A percentile compares a stretch with the other conserved stretches of the same genome.
Evolutionary conservation across 1,140 invertebrate genomes (phyloP).

Genomic region (Globodera ellingtonae): DNA sequence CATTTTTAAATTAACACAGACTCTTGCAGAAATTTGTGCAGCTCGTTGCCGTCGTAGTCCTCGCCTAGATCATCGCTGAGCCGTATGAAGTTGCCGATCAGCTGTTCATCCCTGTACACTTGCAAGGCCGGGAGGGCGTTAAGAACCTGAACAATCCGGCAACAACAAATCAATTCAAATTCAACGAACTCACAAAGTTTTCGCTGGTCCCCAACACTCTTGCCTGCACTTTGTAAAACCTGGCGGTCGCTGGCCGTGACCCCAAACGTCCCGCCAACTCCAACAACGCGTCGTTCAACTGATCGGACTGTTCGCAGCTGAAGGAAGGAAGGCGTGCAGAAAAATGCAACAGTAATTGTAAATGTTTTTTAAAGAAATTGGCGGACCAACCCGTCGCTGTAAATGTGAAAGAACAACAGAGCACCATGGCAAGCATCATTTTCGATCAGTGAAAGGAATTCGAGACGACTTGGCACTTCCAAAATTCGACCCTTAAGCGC

Average conservation of each 20-base stretch:
- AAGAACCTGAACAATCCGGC: constrained; percentile 69
- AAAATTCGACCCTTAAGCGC: constrained; percentile 22
- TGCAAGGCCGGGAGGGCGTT: constrained; percentile 87
- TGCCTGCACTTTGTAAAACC: constrained; percentile 51
- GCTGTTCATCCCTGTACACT: constrained; percentile 83
- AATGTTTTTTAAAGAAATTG: too few relatives aligned
- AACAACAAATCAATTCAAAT: not conserved
- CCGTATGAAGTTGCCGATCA: constrained; percentile 89
- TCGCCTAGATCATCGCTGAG: constrained; percentile 82
- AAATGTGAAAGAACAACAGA: constrained; percentile 44
- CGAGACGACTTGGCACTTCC: constrained; percentile 36
- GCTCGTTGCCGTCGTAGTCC: constrained; percentile 75
- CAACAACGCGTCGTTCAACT: constrained; percentile 46
- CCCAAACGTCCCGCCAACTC: constrained; percentile 33
- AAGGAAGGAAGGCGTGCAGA: not conserved
- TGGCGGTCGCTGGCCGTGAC: constrained; percentile 18
- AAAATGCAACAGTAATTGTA: too few relatives aligned
- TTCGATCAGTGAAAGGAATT: constrained; percentile 48
- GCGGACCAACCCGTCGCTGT: constrained; percentile 37
- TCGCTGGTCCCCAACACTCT: constrained; percentile 38
- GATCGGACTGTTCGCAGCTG: constrained; percentile 23
- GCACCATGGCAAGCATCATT: not conserved
- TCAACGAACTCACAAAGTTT: constrained; percentile 44
- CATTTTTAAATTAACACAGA: constrained; percentile 17
- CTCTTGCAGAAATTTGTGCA: constrained; percentile 29